Conservation (phyloP, 2,113 vertebrate species). For the Platysternon megacephalum region DNA sequence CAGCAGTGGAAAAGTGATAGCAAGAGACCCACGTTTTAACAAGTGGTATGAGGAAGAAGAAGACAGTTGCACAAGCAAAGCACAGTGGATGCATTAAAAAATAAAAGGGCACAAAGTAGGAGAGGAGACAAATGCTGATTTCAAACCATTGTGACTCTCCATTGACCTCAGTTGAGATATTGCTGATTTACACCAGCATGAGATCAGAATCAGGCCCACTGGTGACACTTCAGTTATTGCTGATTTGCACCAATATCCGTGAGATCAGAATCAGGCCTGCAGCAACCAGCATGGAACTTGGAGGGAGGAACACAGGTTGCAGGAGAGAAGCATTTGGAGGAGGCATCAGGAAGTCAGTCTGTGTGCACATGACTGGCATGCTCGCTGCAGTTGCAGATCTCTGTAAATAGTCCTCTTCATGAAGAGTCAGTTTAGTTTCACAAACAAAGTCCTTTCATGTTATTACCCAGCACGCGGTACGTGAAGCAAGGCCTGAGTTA, state of each 20-base stretch:
- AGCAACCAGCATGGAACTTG: not conserved
- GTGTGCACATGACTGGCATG: not conserved
- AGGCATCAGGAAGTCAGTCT: not conserved
- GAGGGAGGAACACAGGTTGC: not conserved
- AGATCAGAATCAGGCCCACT: not conserved
- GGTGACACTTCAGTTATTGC: not conserved
- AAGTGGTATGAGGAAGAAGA: not conserved
- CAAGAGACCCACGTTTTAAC: not conserved
- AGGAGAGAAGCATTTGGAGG: not conserved
- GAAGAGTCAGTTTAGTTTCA: not conserved
- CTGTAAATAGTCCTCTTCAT: not conserved
- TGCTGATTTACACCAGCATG: not conserved
- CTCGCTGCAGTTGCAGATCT: not conserved
- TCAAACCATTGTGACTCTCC: not conserved
- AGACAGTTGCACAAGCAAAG: not conserved
- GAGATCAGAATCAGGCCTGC: not conserved
- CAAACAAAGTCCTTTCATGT: not conserved
- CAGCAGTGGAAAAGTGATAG: not conserved
- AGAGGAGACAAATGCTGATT: not conserved
- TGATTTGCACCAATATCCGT: not conserved
- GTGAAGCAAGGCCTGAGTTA: not conserved
- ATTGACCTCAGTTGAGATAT: not conserved
- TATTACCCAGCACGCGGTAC: not conserved
- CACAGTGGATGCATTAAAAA: not conserved
- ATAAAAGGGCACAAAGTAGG: not conserved